Conservation (phyloP, 1,140 invertebrate species). For the Homalodisca vitripennis region DNA sequence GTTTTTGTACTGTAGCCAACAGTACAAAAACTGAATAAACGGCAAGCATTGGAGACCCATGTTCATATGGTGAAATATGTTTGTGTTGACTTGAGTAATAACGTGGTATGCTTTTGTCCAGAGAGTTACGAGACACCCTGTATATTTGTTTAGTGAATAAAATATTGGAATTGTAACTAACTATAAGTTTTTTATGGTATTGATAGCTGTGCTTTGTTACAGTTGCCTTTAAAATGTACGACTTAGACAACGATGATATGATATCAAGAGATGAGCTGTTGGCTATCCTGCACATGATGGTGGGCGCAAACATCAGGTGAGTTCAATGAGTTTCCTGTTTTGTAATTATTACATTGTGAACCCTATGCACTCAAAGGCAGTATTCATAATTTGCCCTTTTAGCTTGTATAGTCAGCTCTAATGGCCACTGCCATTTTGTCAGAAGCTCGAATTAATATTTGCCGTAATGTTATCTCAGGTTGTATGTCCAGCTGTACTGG, state of each 20-base stretch:
- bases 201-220: constrained; percentile 53
- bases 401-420: not conserved
- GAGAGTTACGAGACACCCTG: too few species aligned
- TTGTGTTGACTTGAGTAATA: too few species aligned
- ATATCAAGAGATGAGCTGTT: constrained; percentile 96
- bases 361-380: not conserved
- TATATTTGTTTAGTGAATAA: too few species aligned
- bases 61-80: too few species aligned
- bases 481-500: not conserved
- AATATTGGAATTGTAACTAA: too few species aligned
- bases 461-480: not conserved
- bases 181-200: too few species aligned
- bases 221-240: constrained; percentile 99
- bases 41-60: too few species aligned
- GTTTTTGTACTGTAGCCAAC: too few species aligned
- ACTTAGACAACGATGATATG: constrained; percentile 95
- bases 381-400: not conserved
- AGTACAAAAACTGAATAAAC: too few species aligned
- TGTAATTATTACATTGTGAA: too few species aligned
- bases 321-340: constrained; percentile 29
- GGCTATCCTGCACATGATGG: constrained; percentile 99
- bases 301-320: constrained; percentile 95
- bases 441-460: not conserved
- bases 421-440: not conserved
- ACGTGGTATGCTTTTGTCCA: too few species aligned